phyloP scores from a whole-genome alignment of 2,888 invertebrate species.

The Drosophila pseudotalamancana region DNA sequence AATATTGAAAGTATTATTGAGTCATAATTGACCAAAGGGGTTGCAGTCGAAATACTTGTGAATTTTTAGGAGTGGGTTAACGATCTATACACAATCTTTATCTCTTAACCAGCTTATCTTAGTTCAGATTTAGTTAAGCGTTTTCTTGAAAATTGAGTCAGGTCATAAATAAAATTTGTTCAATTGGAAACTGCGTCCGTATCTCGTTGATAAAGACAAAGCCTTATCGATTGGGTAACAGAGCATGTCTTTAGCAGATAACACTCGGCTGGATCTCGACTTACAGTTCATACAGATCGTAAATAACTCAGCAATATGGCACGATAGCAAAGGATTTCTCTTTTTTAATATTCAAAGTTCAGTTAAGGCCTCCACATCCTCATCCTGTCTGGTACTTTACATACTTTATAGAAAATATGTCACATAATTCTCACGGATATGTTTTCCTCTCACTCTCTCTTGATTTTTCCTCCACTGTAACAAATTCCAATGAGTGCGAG shows the following conservation, averaged over 20 bases:
- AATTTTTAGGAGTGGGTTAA: slow-evolving; percentile 13
- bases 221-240: slow-evolving; percentile 33
- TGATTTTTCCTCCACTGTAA: slow-evolving; percentile 50
- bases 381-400: slow-evolving; percentile 45
- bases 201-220: slow-evolving; percentile 28
- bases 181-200: slow-evolving; percentile 26
- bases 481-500: slow-evolving; percentile 62
- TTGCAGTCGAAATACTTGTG: slow-evolving; percentile 28
- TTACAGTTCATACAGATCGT: slow-evolving; percentile 55
- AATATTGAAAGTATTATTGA: slow-evolving; percentile 79
- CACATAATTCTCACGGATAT: slow-evolving; percentile 63
- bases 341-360: slow-evolving; percentile 11
- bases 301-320: slow-evolving; percentile 59
- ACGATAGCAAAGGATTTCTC: slow-evolving; percentile 52
- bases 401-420: slow-evolving; percentile 4
- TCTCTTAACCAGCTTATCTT: slow-evolving; percentile 30
- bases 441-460: slow-evolving; percentile 12
- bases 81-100: neutral
- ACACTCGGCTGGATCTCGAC: slow-evolving; percentile 42
- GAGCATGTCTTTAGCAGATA: slow-evolving; percentile 43
- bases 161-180: slow-evolving; percentile 52
- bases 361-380: slow-evolving; percentile 7
- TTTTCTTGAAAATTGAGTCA: slow-evolving; percentile 37
- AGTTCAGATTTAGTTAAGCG: slow-evolving; percentile 1
- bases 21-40: slow-evolving; percentile 50